Percentiles rank a stretch among this genome's conserved stretches.
Evolutionary conservation across 2,888 invertebrate genomes (phyloP).

Genomic region (Archips xylosteana): DNA sequence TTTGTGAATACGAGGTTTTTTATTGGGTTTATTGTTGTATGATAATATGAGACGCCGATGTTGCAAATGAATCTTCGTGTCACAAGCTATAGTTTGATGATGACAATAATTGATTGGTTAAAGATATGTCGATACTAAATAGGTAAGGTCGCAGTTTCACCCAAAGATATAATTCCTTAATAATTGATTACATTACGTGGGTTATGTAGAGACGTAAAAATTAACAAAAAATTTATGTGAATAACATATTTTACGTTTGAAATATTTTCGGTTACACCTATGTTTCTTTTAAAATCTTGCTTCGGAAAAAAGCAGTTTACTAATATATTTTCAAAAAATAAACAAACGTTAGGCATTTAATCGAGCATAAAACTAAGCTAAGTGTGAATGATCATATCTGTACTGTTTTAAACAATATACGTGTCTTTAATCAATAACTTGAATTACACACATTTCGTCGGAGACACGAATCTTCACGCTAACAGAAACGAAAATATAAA

Average conservation of each 20-base stretch:
- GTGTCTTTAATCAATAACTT: background rate
- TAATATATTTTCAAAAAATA: no score
- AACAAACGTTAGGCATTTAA: no score
- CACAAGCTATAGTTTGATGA: background rate
- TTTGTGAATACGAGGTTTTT: constrained; percentile 19
- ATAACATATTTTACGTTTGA: no score
- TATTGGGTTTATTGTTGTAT: constrained; percentile 27
- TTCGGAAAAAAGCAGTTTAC: no score
- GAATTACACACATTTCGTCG: background rate
- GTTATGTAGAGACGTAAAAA: no score
- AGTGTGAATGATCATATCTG: no score
- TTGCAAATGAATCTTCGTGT: no score
- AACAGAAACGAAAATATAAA: constrained; percentile 11
- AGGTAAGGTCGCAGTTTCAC: background rate
- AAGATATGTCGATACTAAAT: background rate
- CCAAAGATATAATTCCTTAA: background rate
- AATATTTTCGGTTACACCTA: no score
- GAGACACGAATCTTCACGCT: constrained; percentile 8
- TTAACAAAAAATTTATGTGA: no score
- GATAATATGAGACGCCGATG: background rate
- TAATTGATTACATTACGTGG: background rate
- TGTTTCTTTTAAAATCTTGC: no score
- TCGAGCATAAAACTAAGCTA: no score
- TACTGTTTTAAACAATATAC: background rate
- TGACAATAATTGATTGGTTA: background rate